Evolutionary conservation across 1,140 invertebrate genomes (phyloP).

Genomic region (Phymastichus coffea): DNA sequence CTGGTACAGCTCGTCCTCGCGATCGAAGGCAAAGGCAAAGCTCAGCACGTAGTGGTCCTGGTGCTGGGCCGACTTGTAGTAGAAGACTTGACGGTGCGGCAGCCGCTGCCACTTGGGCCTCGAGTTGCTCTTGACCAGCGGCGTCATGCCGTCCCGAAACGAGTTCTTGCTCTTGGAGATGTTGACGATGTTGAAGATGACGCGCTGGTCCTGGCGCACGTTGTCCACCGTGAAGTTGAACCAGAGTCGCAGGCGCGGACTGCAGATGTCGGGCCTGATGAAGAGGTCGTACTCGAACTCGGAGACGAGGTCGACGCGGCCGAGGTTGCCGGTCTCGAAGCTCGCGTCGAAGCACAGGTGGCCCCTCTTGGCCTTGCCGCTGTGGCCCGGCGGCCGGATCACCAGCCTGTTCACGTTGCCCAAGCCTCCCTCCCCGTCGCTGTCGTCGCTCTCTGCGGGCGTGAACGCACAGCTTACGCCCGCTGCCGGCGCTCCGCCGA

Average conservation of each 20-base stretch:
- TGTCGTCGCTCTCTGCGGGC: constrained; percentile 90
- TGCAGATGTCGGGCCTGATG: constrained; percentile 94
- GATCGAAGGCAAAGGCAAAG: constrained; percentile 92
- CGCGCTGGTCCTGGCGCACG: constrained; percentile 88
- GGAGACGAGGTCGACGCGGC: constrained; percentile 89
- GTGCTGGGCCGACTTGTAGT: constrained; percentile 88
- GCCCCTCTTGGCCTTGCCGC: constrained; percentile 89
- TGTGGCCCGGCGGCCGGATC: constrained; percentile 90
- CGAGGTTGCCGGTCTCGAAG: constrained; percentile 96
- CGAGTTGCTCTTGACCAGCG: constrained; percentile 87
- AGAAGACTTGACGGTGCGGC: constrained; percentile 76
- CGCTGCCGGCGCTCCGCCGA: too few species aligned
- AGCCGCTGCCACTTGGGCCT: constrained; percentile 83
- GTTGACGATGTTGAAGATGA: constrained; percentile 97
- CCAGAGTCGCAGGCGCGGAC: constrained; percentile 90
- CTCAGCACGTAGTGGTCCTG: constrained; percentile 91
- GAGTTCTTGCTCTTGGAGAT: constrained; percentile 89
- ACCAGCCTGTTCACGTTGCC: constrained; percentile 92
- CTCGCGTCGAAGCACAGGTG: constrained; percentile 97
- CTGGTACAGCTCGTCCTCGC: constrained; percentile 91
- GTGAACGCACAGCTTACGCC: too few species aligned
- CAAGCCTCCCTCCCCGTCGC: constrained; percentile 89
- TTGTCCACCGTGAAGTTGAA: constrained; percentile 99
- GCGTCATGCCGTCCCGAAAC: constrained; percentile 88
- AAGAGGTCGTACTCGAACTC: constrained; percentile 97